Evolutionary conservation across 2,113 vertebrate genomes (phyloP), one percentile per base, ranked within the genome.

Genomic region (Mungos mungo): DNA sequence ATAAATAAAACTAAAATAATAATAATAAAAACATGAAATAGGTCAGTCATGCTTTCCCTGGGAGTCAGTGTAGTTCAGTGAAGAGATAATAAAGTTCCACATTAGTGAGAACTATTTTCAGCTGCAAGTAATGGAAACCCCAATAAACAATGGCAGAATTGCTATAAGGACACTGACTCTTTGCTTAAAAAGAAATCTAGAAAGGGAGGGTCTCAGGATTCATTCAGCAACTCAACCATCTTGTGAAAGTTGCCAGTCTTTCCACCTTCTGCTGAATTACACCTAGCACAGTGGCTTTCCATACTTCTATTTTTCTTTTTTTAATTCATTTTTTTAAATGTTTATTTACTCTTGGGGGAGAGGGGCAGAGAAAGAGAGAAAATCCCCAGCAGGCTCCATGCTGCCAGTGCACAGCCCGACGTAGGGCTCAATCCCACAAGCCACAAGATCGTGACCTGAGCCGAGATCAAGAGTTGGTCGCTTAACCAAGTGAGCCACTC

Each of bases 111-210:
- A 60, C 88, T 93, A 52, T 60, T 80, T 89, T 87, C 60, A 71
- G 52, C 47, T 63, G 29, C 38, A 91, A 71, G 50, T 38, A 87
- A 90, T 31, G 92, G 41, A 45, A 69, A 90, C 31, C 5, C 41
- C 72, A 81, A 80, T 8, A n/a, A 80, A 60, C 21, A 54, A 68
- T 21, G 18, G 31, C 19, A 88, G 25, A 76, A 66, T 29, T 18
- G 45, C 21, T 60, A 29, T 38, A 60, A 79, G 69, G 63, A 63
- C 31, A 81, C 50, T 60, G 69, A 69, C 45, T 77, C 25, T 69
- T 76, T 68, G 82, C 15, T 91, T 88, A 77, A 85, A 18, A 52
- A 93, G 50, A 97, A 96, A 9, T 45, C 57, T 93, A 35, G 68
- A 89, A 88, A 86, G 41, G 11, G 21, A 57, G 14, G 27, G 45